Evolutionary conservation across 2,113 vertebrate species (phyloP), one percentile per base, ranked within the genome.

Genomic region (Chaetodon auriga): DNA sequence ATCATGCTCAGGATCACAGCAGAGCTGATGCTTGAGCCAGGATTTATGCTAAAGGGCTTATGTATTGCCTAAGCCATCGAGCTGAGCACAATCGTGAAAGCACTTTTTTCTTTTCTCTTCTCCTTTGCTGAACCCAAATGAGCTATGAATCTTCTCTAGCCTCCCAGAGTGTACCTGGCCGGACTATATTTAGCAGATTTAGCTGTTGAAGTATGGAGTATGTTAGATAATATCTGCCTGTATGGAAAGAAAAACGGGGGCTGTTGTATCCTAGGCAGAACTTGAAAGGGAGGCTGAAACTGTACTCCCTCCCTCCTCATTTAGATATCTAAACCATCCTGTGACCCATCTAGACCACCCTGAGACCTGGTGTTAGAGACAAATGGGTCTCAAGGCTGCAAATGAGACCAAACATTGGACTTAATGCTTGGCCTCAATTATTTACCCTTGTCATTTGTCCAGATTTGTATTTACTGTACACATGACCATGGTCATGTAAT

Each of bases 1-100:
- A 41, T 77, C 65, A 78, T 48, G 65, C 51, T 86, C 30, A 68
- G 38, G 46, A 68, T 79, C 36, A 63, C 6, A 63, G 36, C 48
- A 77, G 36, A 84, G 23, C 15, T 78, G 9, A 25, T 78, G 25
- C 45, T 61, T 65, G 18, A 87, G 43, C 45, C 53, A 43, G 7
- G 18, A 62, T 57, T 57, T 66, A 60, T 60, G 35, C 4, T 23
- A 46, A 30, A 2, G 71, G 36, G 13, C 30, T 83, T 84, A 16
- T 60, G 68, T 53, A 53, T 70, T 68, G 55, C 49, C 30, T 30
- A 30, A 30, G 30, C 30, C 58, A 53, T 55, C 51, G 49, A 23
- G 38, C 45, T 57, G 61, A 76, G 10, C 49, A 2, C 61, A 60
- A 53, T 62, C 45, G 38, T 60, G n/a, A 57, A 14, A 73, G 36